phyloP scores from a whole-genome alignment of 2,888 invertebrate genomes.

The Acanthosepion esculentum region DNA sequence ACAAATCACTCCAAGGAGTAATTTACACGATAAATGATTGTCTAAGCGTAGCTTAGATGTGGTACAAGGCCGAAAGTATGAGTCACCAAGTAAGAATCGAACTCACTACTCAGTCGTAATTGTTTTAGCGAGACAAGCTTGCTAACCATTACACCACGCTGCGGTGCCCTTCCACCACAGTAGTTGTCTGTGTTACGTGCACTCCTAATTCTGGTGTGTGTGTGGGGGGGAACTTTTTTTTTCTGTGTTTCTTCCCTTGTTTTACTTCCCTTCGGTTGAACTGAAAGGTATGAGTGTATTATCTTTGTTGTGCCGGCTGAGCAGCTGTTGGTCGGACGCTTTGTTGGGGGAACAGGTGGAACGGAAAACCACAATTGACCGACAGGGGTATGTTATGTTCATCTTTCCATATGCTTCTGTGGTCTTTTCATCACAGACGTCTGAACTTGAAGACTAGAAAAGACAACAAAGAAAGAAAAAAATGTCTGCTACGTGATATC shows the following conservation, averaged over 20 bases:
- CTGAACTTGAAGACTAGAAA: background rate
- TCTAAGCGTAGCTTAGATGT: no score
- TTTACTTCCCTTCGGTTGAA: background rate
- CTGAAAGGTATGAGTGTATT: background rate
- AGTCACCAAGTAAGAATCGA: no score
- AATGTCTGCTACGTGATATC: background rate
- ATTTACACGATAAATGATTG: no score
- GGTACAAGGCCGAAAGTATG: no score
- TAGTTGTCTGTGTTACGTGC: background rate
- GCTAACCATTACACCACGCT: no score
- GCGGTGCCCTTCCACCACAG: no score
- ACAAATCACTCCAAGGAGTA: no score
- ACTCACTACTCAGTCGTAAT: no score
- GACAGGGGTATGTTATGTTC: background rate
- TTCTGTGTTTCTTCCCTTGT: background rate
- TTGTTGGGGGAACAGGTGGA: background rate
- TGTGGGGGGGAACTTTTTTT: background rate
- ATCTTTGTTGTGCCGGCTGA: background rate
- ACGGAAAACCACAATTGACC: constrained; percentile 13
- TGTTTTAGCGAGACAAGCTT: no score
- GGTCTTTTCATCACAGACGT: background rate
- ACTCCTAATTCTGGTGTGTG: no score
- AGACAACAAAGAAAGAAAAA: background rate
- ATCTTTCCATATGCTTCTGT: background rate
- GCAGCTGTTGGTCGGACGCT: background rate